A percentile compares a stretch with the other conserved stretches of the same genome.
phyloP scores from a whole-genome alignment of 2,113 vertebrate species.

The Semnornis frantzii region DNA sequence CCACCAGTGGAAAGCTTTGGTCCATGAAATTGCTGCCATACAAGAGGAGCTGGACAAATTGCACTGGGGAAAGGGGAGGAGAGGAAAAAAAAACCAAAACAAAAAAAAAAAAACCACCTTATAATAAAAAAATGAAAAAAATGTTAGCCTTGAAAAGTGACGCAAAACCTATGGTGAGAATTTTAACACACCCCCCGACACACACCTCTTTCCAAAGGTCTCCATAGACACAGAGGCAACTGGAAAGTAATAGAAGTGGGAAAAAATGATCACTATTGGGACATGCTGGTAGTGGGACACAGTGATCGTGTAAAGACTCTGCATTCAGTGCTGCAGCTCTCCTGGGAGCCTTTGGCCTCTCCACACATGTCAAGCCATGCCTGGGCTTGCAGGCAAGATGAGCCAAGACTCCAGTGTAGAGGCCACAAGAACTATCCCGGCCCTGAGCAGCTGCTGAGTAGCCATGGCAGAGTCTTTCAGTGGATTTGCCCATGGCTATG shows the following conservation, averaged over 20 bases:
- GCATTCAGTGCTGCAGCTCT: fast-evolving
- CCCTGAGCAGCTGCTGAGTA: fast-evolving
- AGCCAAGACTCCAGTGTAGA: fast-evolving
- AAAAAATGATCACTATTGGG: not conserved
- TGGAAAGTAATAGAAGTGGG: not conserved
- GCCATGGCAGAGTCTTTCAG: not conserved
- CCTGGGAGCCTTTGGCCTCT: not conserved
- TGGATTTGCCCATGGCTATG: not conserved
- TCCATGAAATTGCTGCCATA: constrained; percentile 50
- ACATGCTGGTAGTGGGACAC: not conserved
- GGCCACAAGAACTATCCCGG: fast-evolving
- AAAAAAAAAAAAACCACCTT: not conserved
- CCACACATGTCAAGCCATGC: fast-evolving
- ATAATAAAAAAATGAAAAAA: too few relatives aligned
- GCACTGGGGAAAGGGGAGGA: not conserved
- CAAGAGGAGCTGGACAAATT: not conserved
- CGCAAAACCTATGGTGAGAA: not conserved
- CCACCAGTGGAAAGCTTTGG: constrained; percentile 34
- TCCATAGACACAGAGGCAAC: not conserved
- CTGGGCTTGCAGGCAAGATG: fast-evolving
- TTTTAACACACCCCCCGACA: not conserved
- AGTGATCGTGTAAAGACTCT: not conserved
- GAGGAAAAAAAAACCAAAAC: too few relatives aligned
- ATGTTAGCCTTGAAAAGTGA: not conserved
- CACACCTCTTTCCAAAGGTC: not conserved